These are phyloP conservation scores for Nowickia ferox DNA, from an alignment of 2,888 invertebrate species.

Conservation along the genomic window DNA sequence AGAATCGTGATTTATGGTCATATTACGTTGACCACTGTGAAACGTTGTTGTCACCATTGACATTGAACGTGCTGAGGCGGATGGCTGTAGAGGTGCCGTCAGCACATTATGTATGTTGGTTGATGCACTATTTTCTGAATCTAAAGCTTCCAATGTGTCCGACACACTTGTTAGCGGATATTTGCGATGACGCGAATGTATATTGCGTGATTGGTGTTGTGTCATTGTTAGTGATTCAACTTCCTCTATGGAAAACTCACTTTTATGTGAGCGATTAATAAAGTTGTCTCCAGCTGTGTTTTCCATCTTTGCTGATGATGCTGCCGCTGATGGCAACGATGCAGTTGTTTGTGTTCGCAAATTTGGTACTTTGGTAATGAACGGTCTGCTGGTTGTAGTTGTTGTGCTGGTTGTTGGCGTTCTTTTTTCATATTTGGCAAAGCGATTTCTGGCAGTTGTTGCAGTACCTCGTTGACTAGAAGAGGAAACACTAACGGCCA, in stretches of 20 bases:
- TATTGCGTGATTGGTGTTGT: slow-evolving; percentile 58
- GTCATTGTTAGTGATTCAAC: slow-evolving; percentile 84
- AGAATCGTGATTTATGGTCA: slow-evolving; percentile 69
- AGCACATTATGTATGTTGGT: slow-evolving; percentile 81
- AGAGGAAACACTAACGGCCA: slow-evolving; percentile 84
- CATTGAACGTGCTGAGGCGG: slow-evolving; percentile 76
- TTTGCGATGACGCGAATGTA: slow-evolving; percentile 61
- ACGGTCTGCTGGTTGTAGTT: slow-evolving; percentile 47
- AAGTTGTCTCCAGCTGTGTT: slow-evolving; percentile 75
- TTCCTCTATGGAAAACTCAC: slow-evolving; percentile 86
- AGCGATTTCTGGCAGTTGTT: slow-evolving; percentile 78
- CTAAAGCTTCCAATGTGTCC: slow-evolving; percentile 75
- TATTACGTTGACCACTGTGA: slow-evolving; percentile 67
- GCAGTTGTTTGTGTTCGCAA: slow-evolving; percentile 57
- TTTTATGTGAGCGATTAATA: slow-evolving; percentile 85
- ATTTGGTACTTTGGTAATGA: slow-evolving; percentile 52
- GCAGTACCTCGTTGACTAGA: slow-evolving; percentile 67
- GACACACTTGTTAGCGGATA: slow-evolving; percentile 64
- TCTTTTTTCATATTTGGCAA: slow-evolving; percentile 43
- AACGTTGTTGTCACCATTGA: slow-evolving; percentile 60
- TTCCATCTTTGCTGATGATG: slow-evolving; percentile 61
- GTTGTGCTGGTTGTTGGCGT: slow-evolving; percentile 4
- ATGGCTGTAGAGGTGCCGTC: slow-evolving; percentile 83
- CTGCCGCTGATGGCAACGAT: slow-evolving; percentile 47
- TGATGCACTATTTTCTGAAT: slow-evolving; percentile 80